A percentile compares a stretch with the other conserved stretches of the same genome.
Evolutionary conservation across 2,797 vertebrate species (phyloP).

Genomic region (Pipistrellus kuhlii): DNA sequence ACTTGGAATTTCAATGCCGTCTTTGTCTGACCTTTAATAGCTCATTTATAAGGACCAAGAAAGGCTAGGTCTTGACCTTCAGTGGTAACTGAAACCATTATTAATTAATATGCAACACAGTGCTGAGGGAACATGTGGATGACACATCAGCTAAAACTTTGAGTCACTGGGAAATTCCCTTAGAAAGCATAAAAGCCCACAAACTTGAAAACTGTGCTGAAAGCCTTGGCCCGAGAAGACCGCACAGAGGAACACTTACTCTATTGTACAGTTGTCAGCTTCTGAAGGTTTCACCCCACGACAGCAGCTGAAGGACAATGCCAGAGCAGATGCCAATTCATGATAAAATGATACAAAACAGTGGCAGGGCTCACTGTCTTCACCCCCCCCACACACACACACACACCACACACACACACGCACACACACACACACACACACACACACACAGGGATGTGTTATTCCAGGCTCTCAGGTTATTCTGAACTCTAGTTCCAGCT

Average conservation of each 20-base stretch:
- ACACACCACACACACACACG: neutral
- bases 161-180: neutral
- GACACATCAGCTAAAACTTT: neutral
- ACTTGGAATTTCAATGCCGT: neutral
- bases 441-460: neutral
- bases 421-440: neutral
- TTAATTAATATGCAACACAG: constrained; percentile 15
- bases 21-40: neutral
- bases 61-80: neutral
- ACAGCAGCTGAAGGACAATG: neutral
- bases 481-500: constrained; percentile 37
- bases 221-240: constrained; percentile 41
- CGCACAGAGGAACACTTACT: neutral
- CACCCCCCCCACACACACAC: too few species aligned
- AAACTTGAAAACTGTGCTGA: neutral
- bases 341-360: neutral
- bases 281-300: neutral
- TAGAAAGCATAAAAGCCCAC: neutral
- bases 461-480: constrained; percentile 16
- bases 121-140: neutral
- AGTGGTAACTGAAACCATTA: neutral
- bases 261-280: neutral
- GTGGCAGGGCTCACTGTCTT: neutral
- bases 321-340: neutral
- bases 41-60: neutral